Evolutionary conservation across 2,888 invertebrate species (phyloP).

Genomic region (Ectobius pallidus): DNA sequence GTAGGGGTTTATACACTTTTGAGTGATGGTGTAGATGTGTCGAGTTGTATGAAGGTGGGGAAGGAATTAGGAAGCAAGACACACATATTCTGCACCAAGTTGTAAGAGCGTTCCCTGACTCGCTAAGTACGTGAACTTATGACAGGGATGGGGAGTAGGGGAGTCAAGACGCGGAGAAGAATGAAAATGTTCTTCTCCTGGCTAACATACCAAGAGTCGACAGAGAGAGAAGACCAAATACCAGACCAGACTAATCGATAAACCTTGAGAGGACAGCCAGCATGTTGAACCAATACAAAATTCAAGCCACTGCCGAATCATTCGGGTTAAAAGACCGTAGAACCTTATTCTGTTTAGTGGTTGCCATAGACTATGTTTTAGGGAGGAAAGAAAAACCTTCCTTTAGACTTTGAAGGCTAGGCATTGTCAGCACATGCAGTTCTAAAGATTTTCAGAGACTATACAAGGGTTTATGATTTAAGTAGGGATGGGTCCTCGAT

Average conservation of each 20-base stretch:
- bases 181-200: slow-evolving; percentile 7
- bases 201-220: background rate
- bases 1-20: too few species aligned
- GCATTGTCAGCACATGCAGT: too few species aligned
- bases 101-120: slow-evolving; percentile 20
- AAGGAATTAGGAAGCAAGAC: background rate
- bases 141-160: background rate
- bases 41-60: background rate
- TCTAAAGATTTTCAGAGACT: too few species aligned
- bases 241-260: slow-evolving; percentile 37
- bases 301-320: too few species aligned
- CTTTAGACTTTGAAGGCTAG: too few species aligned
- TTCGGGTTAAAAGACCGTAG: too few species aligned
- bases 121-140: slow-evolving; percentile 23
- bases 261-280: slow-evolving; percentile 26
- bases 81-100: slow-evolving; percentile 11
- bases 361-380: too few species aligned
- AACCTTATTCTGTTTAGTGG: too few species aligned
- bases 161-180: background rate
- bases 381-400: too few species aligned
- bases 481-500: too few species aligned
- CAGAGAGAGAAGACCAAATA: background rate
- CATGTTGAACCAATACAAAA: background rate
- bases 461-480: too few species aligned
- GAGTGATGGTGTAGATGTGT: background rate